Evolutionary conservation across 2,113 vertebrate species (phyloP), one percentile per base, ranked within the genome.

Genomic region (Delphinus delphis): DNA sequence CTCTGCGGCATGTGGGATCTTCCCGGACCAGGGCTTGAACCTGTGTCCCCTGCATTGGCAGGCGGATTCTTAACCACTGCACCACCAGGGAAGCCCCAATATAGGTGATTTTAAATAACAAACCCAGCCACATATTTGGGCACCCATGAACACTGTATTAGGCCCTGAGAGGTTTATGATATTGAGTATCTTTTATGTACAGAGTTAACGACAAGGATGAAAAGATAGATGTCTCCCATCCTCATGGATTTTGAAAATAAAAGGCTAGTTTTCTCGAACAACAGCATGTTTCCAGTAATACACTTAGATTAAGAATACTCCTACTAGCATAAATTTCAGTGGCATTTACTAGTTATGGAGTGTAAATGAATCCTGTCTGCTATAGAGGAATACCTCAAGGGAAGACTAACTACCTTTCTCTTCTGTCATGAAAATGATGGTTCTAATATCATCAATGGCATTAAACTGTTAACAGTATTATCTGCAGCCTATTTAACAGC

Each of bases 381-480:
- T 76, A 70, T 12, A 90, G 12, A 94, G 23, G n/a, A 88, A n/a
- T 90, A 90, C n/a, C 33, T 83, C 12, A 73, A 95, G 31, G 67
- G 68, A 97, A 94, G 58, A 85, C 25, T 83, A 70, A 82, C 4
- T 65, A 76, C 5, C 31, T 55, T 73, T 95, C 90, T 86, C 28
- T 77, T 81, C 50, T 70, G 58, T 80, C 14, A 53, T 44, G 6
- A 82, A 95, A 95, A 86, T 76, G 65, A 86, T 9, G 70, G 6
- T 67, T 90, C 10, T 81, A n/a, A 87, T 86, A 95, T 83, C 36
- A 97, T 82, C 28, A 89, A 58, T 74, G 36, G 44, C n/a, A 83
- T 90, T 79, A 70, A 95, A 86, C 87, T 88, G 8, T 74, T 96
- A 88, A 87, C 15, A 77, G 4, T 89, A 90, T 70, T 88, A 91